Base-by-base conservation (phyloP, 2,113 vertebrate species). In the Trogon melanurus region DNA sequence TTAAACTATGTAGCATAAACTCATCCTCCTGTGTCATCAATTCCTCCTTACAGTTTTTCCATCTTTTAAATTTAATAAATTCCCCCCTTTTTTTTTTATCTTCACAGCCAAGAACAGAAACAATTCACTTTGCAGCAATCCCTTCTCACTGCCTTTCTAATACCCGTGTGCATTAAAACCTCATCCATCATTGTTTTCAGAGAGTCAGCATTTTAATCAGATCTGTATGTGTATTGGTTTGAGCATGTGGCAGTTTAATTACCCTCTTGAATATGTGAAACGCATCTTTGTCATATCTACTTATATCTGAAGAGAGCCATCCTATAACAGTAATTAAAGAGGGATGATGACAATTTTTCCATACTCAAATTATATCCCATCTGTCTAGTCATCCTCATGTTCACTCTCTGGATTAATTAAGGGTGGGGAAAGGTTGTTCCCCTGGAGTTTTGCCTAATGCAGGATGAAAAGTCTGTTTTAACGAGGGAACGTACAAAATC, bases 181-280 rank as follows among this genome's bases (percentile, higher is more conserved):
- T 93, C 96, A 96, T 98, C 93, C 88, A 95, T 98, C 95, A 94
- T 96, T 96, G 96, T 97, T 98, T 95, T 88, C 93, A 70, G 56
- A 95, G 85, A 95, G 95, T 85, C 90, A 85, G 67, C 91, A 95
- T 97, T 98, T 96, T 94, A 98, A 97, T 97, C 92, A 97, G 91
- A 93, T 97, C 96, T 98, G 86, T 97, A 87, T 95, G 97, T 95
- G 95, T 96, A 96, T 94, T 96, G 91, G 96, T 97, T 97, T 97
- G 93, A 97, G 94, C 96, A 97, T 96, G 96, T 95, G 95, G 91
- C 96, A 97, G 89, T 97, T 98, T 97, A 98, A 98, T 97, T 98
- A 96, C 84, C 89, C 95, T 97, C 93, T 97, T 96, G 94, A 97
- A 98, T 97, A 97, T 88, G 78, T 91, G 95, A 97, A 97, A 95